phyloP scores from a whole-genome alignment of 2,797 vertebrate species.

The Meriones psammophilus region DNA sequence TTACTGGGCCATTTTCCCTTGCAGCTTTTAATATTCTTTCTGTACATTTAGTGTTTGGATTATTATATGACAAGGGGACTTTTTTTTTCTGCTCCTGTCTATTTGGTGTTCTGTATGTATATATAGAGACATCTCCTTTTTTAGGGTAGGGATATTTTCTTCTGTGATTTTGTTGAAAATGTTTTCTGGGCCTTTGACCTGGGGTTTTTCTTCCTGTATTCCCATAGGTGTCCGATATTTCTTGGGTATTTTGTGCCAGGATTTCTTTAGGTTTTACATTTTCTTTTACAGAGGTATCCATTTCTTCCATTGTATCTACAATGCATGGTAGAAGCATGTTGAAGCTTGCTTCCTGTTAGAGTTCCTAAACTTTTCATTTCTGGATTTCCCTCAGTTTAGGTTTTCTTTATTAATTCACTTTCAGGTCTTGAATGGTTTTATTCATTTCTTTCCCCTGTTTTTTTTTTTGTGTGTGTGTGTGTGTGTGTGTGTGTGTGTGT shows the following conservation, averaged over 20 bases:
- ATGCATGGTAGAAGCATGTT: no score
- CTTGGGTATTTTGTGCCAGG: neutral
- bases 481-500: no score
- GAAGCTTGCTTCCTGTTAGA: neutral
- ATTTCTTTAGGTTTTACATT: neutral
- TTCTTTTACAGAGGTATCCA: neutral
- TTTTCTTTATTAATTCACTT: neutral
- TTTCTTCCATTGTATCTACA: neutral
- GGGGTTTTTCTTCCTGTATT: neutral
- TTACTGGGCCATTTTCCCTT: neutral
- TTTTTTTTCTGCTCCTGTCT: neutral
- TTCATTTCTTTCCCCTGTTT: neutral
- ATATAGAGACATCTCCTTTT: neutral
- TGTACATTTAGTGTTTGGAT: neutral
- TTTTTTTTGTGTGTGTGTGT: no score
- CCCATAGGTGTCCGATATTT: neutral
- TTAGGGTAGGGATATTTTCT: neutral
- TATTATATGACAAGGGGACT: neutral
- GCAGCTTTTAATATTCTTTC: neutral
- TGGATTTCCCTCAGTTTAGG: neutral
- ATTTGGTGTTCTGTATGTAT: neutral
- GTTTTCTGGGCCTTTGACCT: neutral
- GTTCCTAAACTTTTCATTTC: neutral
- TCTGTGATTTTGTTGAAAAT: neutral
- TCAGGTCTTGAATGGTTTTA: neutral